These are phyloP conservation scores for Halyomorpha halys DNA, from an alignment of 1,140 invertebrate genomes.

Conservation along the genomic window DNA sequence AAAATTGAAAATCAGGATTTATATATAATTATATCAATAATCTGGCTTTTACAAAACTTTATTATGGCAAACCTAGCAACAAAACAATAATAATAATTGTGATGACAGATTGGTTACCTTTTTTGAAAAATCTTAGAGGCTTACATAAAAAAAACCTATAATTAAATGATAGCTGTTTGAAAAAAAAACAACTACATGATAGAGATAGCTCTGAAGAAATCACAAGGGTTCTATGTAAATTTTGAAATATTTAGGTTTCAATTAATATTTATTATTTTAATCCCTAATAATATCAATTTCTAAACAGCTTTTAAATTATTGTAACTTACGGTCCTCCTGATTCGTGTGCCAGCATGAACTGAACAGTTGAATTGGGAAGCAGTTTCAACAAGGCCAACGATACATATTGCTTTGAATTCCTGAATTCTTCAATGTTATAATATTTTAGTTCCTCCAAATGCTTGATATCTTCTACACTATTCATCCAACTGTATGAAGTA, in stretches of 20 bases:
- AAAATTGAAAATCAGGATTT: too few relatives aligned
- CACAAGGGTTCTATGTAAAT: too few relatives aligned
- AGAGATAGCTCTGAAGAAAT: too few relatives aligned
- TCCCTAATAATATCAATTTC: background rate
- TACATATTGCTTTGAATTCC: background rate
- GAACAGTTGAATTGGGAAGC: slow-evolving; percentile 38
- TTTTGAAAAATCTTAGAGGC: too few relatives aligned
- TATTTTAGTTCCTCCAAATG: slow-evolving; percentile 51
- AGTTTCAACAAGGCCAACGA: slow-evolving; percentile 47
- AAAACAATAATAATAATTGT: too few relatives aligned
- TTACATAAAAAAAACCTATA: too few relatives aligned
- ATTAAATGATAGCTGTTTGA: too few relatives aligned
- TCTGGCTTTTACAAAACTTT: too few relatives aligned
- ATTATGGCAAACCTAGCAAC: too few relatives aligned
- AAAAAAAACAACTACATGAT: too few relatives aligned
- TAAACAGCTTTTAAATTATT: background rate
- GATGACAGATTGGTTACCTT: too few relatives aligned
- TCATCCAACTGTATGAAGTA: slow-evolving; percentile 44
- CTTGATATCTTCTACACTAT: slow-evolving; percentile 64
- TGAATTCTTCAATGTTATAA: slow-evolving; percentile 30
- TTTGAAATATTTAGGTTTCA: background rate
- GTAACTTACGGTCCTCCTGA: slow-evolving; percentile 51
- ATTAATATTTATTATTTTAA: background rate
- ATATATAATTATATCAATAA: too few relatives aligned
- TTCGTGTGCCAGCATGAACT: slow-evolving; percentile 52